Base-by-base conservation (phyloP, 2,888 invertebrate genomes). In the Hypselothyrea guttata region DNA sequence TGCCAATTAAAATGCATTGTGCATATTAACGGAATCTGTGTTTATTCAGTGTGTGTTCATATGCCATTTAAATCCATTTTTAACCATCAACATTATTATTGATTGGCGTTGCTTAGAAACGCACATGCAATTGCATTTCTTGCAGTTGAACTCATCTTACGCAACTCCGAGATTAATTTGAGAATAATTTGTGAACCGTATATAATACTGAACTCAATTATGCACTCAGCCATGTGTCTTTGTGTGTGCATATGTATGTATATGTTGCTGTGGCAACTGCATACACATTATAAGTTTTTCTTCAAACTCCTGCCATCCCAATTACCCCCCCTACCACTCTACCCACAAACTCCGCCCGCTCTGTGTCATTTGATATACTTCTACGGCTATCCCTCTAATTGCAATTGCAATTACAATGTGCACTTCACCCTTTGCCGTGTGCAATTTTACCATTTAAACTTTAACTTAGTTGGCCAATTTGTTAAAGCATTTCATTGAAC, bases 141-240 rank as follows among this genome's bases (percentile, higher is more conserved):
- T 47, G 34, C 15, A 28, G 42, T 27, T 47, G 13, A 22, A 28
- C 40, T 37, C 52, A 45, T 30, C 38, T 31, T 33, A 7, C 8
- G 7, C 22, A 34, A 46, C 22, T 40, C 18, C 31, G 28, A 16
- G 33, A 31, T 31, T 42, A 45, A 37, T 63, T 41, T 13, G 41
- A 37, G 37, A 53, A 46, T 69, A 60, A 56, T 53, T 55, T 55
- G 45, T 48, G 70, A 69, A 46, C 38, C 55, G 70, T 64, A 34
- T 42, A 28, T 53, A 53, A 49, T 51, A 35, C 33, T 42, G 35
- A 22, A 69, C 46, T 54, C 58, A 68, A 68, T 68, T 51, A 62
- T 30, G 46, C 57, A 53, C n/a, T n/a, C n/a, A n/a, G n/a, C n/a
- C 46, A 62, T 58, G 62, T 62, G 46, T 38, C 18, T 7, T 7